Percentiles rank a stretch among this genome's conserved stretches.
These are phyloP conservation scores for Zaprionus obscuricornis DNA, from an alignment of 2,888 invertebrate species.

Conservation along the genomic window DNA sequence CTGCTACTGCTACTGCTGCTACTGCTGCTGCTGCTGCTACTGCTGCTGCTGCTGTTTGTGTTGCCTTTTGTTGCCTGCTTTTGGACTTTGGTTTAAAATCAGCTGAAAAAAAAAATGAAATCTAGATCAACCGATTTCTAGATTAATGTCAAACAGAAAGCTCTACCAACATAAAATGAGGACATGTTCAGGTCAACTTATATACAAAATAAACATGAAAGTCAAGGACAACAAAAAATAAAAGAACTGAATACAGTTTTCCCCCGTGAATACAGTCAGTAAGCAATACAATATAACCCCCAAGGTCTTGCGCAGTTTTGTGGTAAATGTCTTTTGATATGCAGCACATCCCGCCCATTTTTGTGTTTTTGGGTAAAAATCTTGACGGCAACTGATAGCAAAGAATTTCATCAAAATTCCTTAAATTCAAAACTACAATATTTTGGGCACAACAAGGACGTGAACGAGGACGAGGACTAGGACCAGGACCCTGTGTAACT, in stretches of 20 bases:
- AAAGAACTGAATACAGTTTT: slow-evolving; percentile 18
- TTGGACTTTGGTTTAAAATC: too few relatives aligned
- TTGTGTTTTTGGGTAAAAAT: too few relatives aligned
- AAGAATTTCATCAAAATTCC: slow-evolving; percentile 65
- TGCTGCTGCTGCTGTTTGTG: too few relatives aligned
- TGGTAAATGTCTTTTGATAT: slow-evolving; percentile 27
- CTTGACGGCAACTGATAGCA: slow-evolving; percentile 23
- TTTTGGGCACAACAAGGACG: background rate
- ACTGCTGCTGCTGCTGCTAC: slow-evolving; percentile 23
- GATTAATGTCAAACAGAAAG: too few relatives aligned
- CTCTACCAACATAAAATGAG: too few relatives aligned
- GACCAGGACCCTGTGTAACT: background rate
- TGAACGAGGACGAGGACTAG: too few relatives aligned
- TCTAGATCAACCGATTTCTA: too few relatives aligned
- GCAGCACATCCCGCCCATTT: slow-evolving; percentile 24
- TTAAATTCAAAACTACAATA: slow-evolving; percentile 35
- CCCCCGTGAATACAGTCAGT: too few relatives aligned
- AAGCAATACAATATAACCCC: slow-evolving; percentile 8
- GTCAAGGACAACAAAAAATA: background rate
- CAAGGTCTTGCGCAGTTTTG: slow-evolving; percentile 27
- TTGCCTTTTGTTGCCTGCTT: too few relatives aligned
- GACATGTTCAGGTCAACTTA: too few relatives aligned
- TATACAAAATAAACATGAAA: too few relatives aligned
- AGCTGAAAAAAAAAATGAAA: too few relatives aligned
- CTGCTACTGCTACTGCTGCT: slow-evolving; percentile 15